These are phyloP conservation scores for Erythrocercus mccallii DNA, from an alignment of 2,113 vertebrate species.

Conservation along the genomic window DNA sequence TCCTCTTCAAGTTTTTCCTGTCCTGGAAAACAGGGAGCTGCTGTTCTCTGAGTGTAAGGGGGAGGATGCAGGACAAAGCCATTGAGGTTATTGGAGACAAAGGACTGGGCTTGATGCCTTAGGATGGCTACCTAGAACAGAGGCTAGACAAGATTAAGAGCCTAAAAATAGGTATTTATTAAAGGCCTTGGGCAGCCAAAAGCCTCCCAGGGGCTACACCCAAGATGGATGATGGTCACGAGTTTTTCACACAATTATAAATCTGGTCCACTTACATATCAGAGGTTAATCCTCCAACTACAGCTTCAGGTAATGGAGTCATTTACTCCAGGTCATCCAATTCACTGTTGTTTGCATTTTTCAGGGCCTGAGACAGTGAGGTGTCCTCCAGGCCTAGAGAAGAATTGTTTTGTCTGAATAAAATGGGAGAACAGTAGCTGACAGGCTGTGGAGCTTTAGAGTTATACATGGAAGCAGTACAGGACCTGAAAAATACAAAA, in stretches of 20 bases:
- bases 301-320: neutral
- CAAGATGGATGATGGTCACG: fast-evolving
- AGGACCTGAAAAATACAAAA: neutral
- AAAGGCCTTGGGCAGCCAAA: neutral
- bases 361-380: neutral
- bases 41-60: fast-evolving
- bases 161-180: neutral
- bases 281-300: neutral
- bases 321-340: neutral
- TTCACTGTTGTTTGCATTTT: neutral
- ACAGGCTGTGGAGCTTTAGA: neutral
- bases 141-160: no score
- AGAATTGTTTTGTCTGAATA: neutral
- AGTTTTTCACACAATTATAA: neutral
- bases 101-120: neutral
- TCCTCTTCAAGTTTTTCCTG: neutral
- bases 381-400: neutral
- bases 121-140: neutral
- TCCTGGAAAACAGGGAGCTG: neutral
- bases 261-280: neutral
- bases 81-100: fast-evolving
- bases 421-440: neutral
- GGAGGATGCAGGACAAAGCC: neutral
- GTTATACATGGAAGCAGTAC: neutral
- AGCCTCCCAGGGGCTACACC: fast-evolving